Percentiles rank a stretch among this genome's conserved stretches.
These are phyloP conservation scores for Urosaurus nigricauda DNA, from an alignment of 2,797 vertebrate species.

Conservation along the genomic window DNA sequence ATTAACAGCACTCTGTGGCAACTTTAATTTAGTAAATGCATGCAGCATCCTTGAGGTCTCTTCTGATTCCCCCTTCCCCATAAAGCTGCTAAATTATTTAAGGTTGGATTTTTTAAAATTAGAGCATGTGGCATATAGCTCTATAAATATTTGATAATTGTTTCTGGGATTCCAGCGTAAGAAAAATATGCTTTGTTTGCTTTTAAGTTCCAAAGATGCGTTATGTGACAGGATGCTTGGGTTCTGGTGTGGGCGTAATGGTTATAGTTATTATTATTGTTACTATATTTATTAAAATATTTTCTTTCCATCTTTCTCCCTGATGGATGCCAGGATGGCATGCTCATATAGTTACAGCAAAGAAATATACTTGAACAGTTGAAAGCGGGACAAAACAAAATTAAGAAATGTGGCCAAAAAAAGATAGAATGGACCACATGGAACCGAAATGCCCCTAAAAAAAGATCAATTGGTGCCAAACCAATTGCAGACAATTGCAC, in stretches of 20 bases:
- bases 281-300: not conserved
- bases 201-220: conserved; percentile 30
- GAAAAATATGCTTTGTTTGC: conserved; percentile 47
- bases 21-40: conserved; percentile 34
- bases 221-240: not conserved
- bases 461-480: too few species aligned
- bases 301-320: not conserved
- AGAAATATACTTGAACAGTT: not conserved
- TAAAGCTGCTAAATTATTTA: conserved; percentile 75
- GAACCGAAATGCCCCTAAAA: too few species aligned
- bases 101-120: conserved; percentile 70
- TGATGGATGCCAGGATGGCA: not conserved
- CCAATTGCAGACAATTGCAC: too few species aligned
- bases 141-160: conserved; percentile 68
- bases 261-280: rapidly evolving
- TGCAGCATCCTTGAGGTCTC: conserved; percentile 9
- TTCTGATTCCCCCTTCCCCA: not conserved
- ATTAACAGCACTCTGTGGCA: not conserved
- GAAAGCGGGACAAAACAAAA: not conserved
- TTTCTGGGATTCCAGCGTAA: conserved; percentile 66
- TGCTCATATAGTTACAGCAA: not conserved
- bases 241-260: rapidly evolving
- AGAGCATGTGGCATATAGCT: conserved; percentile 62
- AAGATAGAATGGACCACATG: not conserved
- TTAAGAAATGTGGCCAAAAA: not conserved